Conservation (phyloP, 2,888 invertebrate genomes). For the Agrotis segetum region DNA sequence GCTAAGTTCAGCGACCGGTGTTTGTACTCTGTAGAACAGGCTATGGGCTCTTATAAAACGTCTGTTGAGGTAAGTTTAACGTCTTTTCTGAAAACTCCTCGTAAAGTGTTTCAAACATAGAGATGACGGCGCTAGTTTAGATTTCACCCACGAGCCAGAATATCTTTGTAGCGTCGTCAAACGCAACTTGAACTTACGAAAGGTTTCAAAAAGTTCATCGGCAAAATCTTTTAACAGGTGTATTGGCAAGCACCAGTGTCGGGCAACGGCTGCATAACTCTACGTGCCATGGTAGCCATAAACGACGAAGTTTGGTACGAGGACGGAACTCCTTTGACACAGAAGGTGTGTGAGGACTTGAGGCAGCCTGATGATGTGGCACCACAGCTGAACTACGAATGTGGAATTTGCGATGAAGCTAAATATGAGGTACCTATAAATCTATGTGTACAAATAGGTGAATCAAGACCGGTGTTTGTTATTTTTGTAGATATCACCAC, state of each 20-base stretch:
- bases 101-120: too few relatives aligned
- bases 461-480: background rate
- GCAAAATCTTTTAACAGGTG: slow-evolving; percentile 70
- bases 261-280: slow-evolving; percentile 83
- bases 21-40: slow-evolving; percentile 83
- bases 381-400: slow-evolving; percentile 81
- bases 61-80: slow-evolving; percentile 79
- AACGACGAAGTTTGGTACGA: slow-evolving; percentile 84
- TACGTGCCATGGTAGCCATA: slow-evolving; percentile 85
- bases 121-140: too few relatives aligned
- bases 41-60: slow-evolving; percentile 75
- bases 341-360: slow-evolving; percentile 82
- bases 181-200: background rate
- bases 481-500: background rate
- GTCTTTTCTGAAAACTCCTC: background rate
- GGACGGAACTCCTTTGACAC: slow-evolving; percentile 81
- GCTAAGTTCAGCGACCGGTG: slow-evolving; percentile 85
- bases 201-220: background rate
- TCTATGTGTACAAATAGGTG: background rate
- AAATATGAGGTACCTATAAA: slow-evolving; percentile 85
- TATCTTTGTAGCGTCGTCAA: background rate
- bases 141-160: too few relatives aligned
- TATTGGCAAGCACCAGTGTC: slow-evolving; percentile 86
- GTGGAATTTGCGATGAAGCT: slow-evolving; percentile 84
- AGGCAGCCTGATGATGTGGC: slow-evolving; percentile 85